A percentile compares a stretch with the other conserved stretches of the same genome.
These are phyloP conservation scores for Rhinoptilus africanus DNA, from an alignment of 2,113 vertebrate genomes.

Conservation along the genomic window DNA sequence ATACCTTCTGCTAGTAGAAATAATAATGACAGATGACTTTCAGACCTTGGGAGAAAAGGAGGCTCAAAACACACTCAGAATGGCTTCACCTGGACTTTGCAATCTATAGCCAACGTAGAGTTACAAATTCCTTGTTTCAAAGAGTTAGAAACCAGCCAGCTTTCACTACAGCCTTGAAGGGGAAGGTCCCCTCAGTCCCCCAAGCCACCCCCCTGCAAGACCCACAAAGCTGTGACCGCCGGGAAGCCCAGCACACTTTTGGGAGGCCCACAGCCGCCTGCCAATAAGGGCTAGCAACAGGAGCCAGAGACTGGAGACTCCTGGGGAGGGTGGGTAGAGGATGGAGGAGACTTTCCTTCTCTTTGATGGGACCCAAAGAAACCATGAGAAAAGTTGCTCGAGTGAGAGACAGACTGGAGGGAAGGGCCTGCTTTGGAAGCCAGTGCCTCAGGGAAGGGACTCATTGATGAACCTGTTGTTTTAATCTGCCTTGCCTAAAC, in stretches of 20 bases:
- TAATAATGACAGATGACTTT: not conserved
- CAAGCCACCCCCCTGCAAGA: fast-evolving
- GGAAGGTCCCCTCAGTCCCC: too few species aligned
- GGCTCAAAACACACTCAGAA: not conserved
- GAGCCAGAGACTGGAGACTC: not conserved
- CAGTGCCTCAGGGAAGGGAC: not conserved
- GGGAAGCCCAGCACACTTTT: not conserved
- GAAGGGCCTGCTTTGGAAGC: not conserved
- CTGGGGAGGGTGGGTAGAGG: not conserved
- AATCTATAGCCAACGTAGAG: not conserved
- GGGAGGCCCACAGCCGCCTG: too few species aligned
- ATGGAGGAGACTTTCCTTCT: not conserved
- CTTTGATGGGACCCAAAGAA: not conserved
- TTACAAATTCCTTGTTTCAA: not conserved
- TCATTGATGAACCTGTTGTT: not conserved
- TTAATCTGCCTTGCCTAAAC: not conserved
- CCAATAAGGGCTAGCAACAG: not conserved
- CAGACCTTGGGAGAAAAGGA: not conserved
- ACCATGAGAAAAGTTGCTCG: too few species aligned
- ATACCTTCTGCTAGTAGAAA: not conserved
- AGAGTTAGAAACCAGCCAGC: not conserved
- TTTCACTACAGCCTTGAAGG: not conserved
- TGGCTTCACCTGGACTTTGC: not conserved
- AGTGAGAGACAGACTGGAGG: not conserved
- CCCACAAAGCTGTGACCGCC: fast-evolving